Conservation (phyloP, 2,888 invertebrate genomes). For the Limnephilus marmoratus region DNA sequence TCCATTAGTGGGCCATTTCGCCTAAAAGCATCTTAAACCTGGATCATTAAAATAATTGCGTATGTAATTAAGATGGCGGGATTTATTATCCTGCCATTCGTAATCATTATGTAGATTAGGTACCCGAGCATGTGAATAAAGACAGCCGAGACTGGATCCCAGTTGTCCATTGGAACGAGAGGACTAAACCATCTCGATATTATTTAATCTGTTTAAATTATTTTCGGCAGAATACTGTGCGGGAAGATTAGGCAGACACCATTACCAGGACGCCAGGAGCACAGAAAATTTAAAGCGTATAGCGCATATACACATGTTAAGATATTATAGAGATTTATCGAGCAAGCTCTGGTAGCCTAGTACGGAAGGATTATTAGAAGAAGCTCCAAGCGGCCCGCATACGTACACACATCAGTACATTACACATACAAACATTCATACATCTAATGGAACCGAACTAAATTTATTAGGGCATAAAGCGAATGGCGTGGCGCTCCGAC, state of each 20-base stretch:
- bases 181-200: neutral
- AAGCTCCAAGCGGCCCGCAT: conserved; percentile 35
- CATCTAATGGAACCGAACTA: conserved; percentile 49
- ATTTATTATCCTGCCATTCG: neutral
- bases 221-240: neutral
- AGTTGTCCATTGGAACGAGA: neutral
- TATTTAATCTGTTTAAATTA: neutral
- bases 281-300: neutral
- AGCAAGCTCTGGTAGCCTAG: conserved; percentile 34
- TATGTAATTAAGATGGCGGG: neutral
- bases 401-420: neutral
- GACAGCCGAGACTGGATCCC: neutral
- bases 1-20: conserved; percentile 2
- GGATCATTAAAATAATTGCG: neutral
- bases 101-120: neutral
- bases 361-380: conserved; percentile 45
- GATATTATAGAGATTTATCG: conserved; percentile 37
- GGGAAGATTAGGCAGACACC: neutral
- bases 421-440: neutral
- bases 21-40: conserved; percentile 2
- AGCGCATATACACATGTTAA: conserved; percentile 7
- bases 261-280: neutral
- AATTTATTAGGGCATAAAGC: conserved; percentile 52
- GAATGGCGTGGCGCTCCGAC: conserved; percentile 34
- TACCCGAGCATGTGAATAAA: neutral